Base-by-base conservation (phyloP, 1,140 invertebrate species). In the Pseudomyrmex dendroicus region DNA sequence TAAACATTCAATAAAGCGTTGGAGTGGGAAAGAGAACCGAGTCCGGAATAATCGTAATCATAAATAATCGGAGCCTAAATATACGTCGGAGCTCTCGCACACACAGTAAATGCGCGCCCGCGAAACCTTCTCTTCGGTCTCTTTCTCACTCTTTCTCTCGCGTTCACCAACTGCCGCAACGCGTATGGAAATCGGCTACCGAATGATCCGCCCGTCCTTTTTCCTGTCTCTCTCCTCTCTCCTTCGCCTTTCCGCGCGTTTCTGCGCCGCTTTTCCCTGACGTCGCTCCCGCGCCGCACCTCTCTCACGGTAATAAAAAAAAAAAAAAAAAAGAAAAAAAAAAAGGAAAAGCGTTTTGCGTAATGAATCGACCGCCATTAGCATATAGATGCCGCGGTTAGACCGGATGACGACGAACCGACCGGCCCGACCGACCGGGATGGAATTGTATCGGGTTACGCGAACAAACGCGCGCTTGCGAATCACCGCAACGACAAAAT, bases 31-130 rank as follows among this genome's bases (percentile, higher is more conserved):
- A 35, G 35, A 92, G 91, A 92, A 90, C 90, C 90, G 92, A 35
- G 35, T 91, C 90, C 90, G 86, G 90, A 91, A 93, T 93, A 94
- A 94, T 93, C 92, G 92, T 93, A 93, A 93, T 93, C 92, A 92
- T 93, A 93, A 93, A 93, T 93, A 93, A 93, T 93, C 91, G 88
- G 52, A 84, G 83, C 90, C 91, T 93, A 93, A 93, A 93, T 93
- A 93, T 93, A 93, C 92, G 91, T 92, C 89, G 89, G 84, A 84
- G 89, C 74, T 70, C 66, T 35, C 35, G 3, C 25, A 25, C 25
- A 25, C 25, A 80, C 87, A 74, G 86, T 90, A 90, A 90, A 92
- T 90, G 83, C 90, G 83, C 66, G 76, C 59, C 56, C 84, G 89
- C 82, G 74, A 70, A 76, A 57, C 22, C 52, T 20, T 57, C 44